Evolutionary conservation across 2,113 vertebrate genomes (phyloP).

Genomic region (Callorhinus ursinus): DNA sequence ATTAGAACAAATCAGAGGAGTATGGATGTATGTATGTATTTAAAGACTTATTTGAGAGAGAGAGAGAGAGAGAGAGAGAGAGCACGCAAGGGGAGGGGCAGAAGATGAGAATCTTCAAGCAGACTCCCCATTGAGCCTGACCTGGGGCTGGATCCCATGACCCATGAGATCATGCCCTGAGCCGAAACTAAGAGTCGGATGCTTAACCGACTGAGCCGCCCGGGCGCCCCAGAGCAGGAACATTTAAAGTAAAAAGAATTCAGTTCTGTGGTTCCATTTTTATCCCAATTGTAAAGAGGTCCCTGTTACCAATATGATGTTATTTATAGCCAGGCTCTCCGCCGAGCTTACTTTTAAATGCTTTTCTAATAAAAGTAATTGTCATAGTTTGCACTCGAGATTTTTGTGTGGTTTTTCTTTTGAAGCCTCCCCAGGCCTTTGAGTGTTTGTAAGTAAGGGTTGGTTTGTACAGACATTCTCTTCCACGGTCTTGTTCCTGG

Average conservation of each 20-base stretch:
- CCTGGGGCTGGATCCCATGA: neutral
- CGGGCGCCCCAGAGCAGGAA: neutral
- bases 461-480: neutral
- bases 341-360: conserved; percentile 41
- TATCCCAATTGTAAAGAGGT: neutral
- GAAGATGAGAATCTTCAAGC: neutral
- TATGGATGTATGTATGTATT: neutral
- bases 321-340: neutral
- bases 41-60: neutral
- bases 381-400: conserved; percentile 24
- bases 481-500: neutral
- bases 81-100: neutral
- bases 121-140: neutral
- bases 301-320: neutral
- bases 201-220: neutral
- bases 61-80: too few species aligned
- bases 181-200: neutral
- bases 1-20: neutral
- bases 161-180: neutral
- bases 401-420: conserved; percentile 28
- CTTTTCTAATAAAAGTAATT: conserved; percentile 22
- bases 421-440: conserved; percentile 33
- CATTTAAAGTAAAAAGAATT: conserved; percentile 1
- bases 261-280: neutral
- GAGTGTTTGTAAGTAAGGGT: neutral